Evolutionary conservation across 1,140 invertebrate genomes (phyloP).

Genomic region (Atta cephalotes): DNA sequence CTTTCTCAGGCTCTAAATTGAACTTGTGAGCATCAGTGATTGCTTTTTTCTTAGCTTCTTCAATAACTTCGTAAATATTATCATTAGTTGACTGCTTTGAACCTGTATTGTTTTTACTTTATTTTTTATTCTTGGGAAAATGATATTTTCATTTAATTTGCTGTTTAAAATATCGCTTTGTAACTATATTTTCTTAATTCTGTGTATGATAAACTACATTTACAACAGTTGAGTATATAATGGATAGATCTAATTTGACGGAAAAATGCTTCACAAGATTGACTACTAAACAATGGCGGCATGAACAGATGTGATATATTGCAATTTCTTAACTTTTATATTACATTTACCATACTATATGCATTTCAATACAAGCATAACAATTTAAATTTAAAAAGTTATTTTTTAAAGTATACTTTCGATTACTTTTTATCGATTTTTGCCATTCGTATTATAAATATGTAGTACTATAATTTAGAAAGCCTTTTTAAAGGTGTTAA

Average conservation of each 20-base stretch:
- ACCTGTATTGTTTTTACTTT: background rate
- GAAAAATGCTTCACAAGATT: background rate
- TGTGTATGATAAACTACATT: conserved; percentile 1
- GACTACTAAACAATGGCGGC: background rate
- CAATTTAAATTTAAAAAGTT: conserved; percentile 8
- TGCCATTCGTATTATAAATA: background rate
- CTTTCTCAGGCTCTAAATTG: background rate
- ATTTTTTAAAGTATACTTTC: background rate
- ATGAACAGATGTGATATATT: background rate
- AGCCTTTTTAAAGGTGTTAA: conserved; percentile 3
- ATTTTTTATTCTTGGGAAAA: background rate
- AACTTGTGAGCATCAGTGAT: background rate
- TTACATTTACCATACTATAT: conserved; percentile 1
- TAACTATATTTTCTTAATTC: conserved; percentile 6
- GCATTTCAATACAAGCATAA: background rate
- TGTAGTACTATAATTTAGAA: background rate
- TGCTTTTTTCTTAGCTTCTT: background rate
- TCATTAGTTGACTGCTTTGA: background rate
- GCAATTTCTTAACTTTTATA: background rate
- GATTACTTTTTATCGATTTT: background rate
- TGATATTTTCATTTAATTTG: background rate
- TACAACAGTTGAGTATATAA: background rate
- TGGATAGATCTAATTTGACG: conserved; percentile 1
- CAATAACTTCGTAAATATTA: background rate
- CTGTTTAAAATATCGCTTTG: background rate